phyloP scores from a whole-genome alignment of 2,888 invertebrate genomes.

The Siphlonurus alternatus region DNA sequence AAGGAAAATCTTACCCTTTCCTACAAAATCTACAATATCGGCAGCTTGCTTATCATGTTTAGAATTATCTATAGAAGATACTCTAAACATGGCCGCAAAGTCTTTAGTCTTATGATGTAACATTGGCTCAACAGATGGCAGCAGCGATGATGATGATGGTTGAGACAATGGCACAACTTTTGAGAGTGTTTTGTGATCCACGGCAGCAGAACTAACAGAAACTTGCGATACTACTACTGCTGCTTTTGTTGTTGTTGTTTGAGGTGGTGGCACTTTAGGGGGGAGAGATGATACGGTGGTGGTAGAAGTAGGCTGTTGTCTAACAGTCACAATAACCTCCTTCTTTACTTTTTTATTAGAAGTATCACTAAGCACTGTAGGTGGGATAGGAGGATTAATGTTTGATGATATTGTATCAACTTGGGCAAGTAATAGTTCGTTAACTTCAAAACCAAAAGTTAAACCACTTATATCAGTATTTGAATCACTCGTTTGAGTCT shows the following conservation, averaged over 20 bases:
- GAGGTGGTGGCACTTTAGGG: too few relatives aligned
- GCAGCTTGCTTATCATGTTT: background rate
- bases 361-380: too few relatives aligned
- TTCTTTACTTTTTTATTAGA: too few relatives aligned
- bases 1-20: background rate
- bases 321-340: too few relatives aligned
- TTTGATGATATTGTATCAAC: background rate
- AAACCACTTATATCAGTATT: constrained; percentile 25
- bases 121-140: background rate
- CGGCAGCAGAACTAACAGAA: too few relatives aligned
- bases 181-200: too few relatives aligned
- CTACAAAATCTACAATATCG: background rate
- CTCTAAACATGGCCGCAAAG: background rate
- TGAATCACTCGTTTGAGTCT: background rate
- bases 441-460: constrained; percentile 66
- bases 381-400: too few relatives aligned
- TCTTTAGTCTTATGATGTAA: background rate
- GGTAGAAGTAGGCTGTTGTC: too few relatives aligned
- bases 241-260: background rate
- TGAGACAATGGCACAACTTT: too few relatives aligned
- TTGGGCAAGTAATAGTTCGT: constrained; percentile 43
- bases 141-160: background rate
- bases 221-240: background rate
- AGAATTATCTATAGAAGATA: background rate
- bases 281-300: too few relatives aligned